Evolutionary conservation across 2,797 vertebrate genomes (phyloP).

Genomic region (Gephyroberyx darwinii): DNA sequence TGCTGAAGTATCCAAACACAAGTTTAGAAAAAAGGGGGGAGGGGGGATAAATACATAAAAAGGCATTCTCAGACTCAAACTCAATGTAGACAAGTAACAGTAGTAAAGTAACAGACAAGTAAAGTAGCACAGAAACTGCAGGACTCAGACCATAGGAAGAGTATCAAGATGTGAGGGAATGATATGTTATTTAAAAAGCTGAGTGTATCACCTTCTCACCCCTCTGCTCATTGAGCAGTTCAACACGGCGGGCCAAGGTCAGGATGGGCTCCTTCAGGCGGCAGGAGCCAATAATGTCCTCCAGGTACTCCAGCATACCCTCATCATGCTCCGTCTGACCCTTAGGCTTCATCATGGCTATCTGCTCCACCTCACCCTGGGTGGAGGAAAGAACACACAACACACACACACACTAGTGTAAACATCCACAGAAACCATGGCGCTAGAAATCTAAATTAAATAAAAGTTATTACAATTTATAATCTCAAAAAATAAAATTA

Average conservation of each 20-base stretch:
- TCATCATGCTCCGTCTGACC: conserved; percentile 96
- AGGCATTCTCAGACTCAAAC: neutral
- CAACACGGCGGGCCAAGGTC: conserved; percentile 86
- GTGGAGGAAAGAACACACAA: conserved; percentile 40
- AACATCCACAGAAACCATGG: conserved; percentile 14
- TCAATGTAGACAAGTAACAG: neutral
- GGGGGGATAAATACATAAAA: neutral
- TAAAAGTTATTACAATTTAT: neutral
- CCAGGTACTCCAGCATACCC: conserved; percentile 97
- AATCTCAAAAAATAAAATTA: conserved; percentile 1
- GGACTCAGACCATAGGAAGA: conserved; percentile 22
- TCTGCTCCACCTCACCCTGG: conserved; percentile 98
- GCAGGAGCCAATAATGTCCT: conserved; percentile 95
- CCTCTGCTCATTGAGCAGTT: conserved; percentile 91
- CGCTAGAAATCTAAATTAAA: neutral
- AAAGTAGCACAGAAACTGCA: neutral
- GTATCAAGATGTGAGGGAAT: conserved; percentile 33
- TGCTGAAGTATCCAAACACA: neutral
- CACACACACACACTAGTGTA: conserved; percentile 34
- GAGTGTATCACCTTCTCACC: conserved; percentile 89
- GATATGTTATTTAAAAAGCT: conserved; percentile 7
- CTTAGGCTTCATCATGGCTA: conserved; percentile 98
- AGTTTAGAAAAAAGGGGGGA: neutral
- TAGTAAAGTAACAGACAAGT: neutral
- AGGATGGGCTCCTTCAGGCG: conserved; percentile 93